Evolutionary conservation across 2,888 invertebrate species (phyloP).

Genomic region (Cephalotes varians): DNA sequence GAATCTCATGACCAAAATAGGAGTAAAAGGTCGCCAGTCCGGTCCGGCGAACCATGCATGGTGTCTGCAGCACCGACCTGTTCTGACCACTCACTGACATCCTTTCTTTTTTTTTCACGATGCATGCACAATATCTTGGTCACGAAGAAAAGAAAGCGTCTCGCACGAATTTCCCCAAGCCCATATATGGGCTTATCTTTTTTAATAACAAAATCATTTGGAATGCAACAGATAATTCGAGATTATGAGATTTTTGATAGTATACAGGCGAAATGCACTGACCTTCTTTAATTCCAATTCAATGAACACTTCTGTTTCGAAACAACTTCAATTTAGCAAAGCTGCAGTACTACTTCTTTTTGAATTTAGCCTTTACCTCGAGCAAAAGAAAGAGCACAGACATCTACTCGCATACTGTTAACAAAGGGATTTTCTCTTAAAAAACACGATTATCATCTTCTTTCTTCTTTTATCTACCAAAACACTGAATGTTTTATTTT

Average conservation of each 20-base stretch:
- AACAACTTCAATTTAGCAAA: too few species aligned
- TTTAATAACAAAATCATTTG: neutral
- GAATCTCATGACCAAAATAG: slow-evolving; percentile 71
- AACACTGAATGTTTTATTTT: slow-evolving; percentile 53
- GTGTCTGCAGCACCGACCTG: neutral
- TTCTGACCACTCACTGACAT: slow-evolving; percentile 8
- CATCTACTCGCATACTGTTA: slow-evolving; percentile 45
- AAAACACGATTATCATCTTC: slow-evolving; percentile 45
- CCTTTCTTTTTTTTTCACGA: slow-evolving; percentile 29
- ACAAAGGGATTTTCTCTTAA: slow-evolving; percentile 61
- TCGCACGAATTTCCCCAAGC: neutral
- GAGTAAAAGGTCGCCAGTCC: slow-evolving; percentile 70
- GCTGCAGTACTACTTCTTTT: neutral
- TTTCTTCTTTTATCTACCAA: slow-evolving; percentile 40
- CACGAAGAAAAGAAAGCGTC: slow-evolving; percentile 8
- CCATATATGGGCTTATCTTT: neutral
- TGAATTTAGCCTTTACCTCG: neutral
- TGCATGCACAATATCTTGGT: slow-evolving; percentile 23
- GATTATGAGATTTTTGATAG: neutral
- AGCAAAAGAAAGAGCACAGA: slow-evolving; percentile 46
- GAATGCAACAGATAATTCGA: neutral
- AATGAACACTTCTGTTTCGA: too few species aligned
- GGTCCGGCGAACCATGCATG: slow-evolving; percentile 46
- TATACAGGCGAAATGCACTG: neutral
- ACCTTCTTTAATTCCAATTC: neutral